A percentile compares a stretch with the other conserved stretches of the same genome.
Evolutionary conservation across 2,888 invertebrate species (phyloP).

Genomic region (Tricholauxania praeusta): DNA sequence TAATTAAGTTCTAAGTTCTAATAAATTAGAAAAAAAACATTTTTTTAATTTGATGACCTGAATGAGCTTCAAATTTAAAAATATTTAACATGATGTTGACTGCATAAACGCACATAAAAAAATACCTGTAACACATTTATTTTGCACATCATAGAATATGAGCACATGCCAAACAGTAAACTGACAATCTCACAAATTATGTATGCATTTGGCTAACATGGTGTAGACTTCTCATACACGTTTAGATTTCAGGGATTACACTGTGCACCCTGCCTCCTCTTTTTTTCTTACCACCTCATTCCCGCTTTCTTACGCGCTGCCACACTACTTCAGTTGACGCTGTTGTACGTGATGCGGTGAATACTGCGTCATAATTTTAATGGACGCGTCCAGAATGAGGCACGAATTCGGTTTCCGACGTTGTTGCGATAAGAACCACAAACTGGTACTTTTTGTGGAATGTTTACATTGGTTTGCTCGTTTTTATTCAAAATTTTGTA

Average conservation of each 20-base stretch:
- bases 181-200: constrained; percentile 6
- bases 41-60: no score
- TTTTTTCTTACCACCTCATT: no score
- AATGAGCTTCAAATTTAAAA: no score
- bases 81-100: no score
- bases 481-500: background rate
- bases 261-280: background rate
- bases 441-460: constrained; percentile 8
- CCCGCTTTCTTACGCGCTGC: background rate
- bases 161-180: no score
- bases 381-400: constrained; percentile 13
- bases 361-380: constrained; percentile 27
- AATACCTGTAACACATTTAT: no score
- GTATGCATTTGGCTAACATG: background rate
- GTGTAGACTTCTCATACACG: background rate
- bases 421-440: constrained; percentile 27
- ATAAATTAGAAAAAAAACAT: no score
- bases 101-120: no score
- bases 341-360: constrained; percentile 25
- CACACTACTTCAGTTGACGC: background rate
- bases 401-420: constrained; percentile 8
- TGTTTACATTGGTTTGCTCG: constrained; percentile 5
- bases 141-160: no score
- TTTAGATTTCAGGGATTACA: constrained; percentile 6
- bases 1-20: no score